Base-by-base conservation (phyloP, 2,113 vertebrate genomes). In the Silurus glanis region DNA sequence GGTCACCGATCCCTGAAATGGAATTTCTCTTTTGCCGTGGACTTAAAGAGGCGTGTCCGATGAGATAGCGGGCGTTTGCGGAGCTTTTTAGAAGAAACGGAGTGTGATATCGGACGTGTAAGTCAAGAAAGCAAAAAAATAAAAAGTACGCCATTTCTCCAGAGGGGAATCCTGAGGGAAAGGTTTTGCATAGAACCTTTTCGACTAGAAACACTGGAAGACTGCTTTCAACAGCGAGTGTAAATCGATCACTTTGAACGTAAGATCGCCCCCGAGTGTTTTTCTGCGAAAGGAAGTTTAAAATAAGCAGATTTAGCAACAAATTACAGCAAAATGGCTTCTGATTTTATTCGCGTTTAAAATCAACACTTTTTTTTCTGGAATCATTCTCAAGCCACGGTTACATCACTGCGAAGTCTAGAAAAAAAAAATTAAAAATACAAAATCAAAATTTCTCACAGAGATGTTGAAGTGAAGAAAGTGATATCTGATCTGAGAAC, bases 1-100 rank as follows among this genome's bases (percentile, higher is more conserved):
- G 93, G 91, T 91, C 85, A 88, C 91, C 88, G 90, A 90, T 92
- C 90, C 94, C 93, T 94, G 93, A 94, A 94, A 94, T 94, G 90
- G 91, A 91, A 92, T 93, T 93, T 93, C 88, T 91, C 86, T 87
- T 49, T 85, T 89, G 45, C 81, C 2, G 21, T 64, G n/a, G 23
- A 82, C 10, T 82, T 64, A 91, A 86, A 89, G 91, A 91, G 85
- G 87, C 85, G 88, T 62, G 85, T 91, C 90, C 82, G 55, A 91
- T 64, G 80, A 49, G 37, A 81, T 59, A 37, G 25, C 6, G 37
- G 37, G 17, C 76, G 53, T 12, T 58, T 79, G 37, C 37, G n/a
- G 2, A 25, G 53, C 75, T 79, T 79, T 79, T 79, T 79, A 79
- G 8, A 79, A 28, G 53, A 79, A 79, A 79, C 7, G 14, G 55